These are phyloP conservation scores for Phaenicophaeus curvirostris DNA, from an alignment of 2,797 vertebrate genomes.

Conservation along the genomic window DNA sequence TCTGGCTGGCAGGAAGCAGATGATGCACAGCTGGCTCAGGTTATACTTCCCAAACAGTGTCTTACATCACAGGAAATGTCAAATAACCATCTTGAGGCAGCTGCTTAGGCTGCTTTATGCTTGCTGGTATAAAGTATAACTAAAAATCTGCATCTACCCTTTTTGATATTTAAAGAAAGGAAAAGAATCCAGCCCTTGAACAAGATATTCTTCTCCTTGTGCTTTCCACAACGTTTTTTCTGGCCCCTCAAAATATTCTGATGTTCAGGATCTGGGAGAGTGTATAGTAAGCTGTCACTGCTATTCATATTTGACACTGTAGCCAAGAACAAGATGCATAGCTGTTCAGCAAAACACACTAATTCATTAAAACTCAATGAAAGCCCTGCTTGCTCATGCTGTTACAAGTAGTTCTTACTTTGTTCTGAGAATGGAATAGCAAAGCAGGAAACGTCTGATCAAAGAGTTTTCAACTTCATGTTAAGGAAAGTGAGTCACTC, in stretches of 20 bases:
- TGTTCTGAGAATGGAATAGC: conserved; percentile 61
- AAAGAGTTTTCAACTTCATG: conserved; percentile 70
- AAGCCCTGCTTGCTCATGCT: conserved; percentile 61
- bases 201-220: neutral
- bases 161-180: neutral
- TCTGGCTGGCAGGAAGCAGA: neutral
- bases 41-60: neutral
- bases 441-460: conserved; percentile 71
- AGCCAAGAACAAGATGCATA: conserved; percentile 54
- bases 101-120: neutral
- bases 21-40: conserved; percentile 7
- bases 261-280: neutral
- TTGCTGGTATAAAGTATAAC: neutral
- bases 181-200: neutral
- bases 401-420: conserved; percentile 62
- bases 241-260: neutral
- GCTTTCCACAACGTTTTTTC: neutral
- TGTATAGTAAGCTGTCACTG: conserved; percentile 36
- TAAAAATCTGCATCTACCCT: neutral
- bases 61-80: conserved; percentile 1
- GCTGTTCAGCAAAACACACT: conserved; percentile 72
- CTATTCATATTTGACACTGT: conserved; percentile 45
- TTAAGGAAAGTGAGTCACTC: conserved; percentile 66
- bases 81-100: neutral
- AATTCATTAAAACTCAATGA: conserved; percentile 75